Conservation (phyloP, 2,888 invertebrate species). For the Deilephila elpenor region DNA sequence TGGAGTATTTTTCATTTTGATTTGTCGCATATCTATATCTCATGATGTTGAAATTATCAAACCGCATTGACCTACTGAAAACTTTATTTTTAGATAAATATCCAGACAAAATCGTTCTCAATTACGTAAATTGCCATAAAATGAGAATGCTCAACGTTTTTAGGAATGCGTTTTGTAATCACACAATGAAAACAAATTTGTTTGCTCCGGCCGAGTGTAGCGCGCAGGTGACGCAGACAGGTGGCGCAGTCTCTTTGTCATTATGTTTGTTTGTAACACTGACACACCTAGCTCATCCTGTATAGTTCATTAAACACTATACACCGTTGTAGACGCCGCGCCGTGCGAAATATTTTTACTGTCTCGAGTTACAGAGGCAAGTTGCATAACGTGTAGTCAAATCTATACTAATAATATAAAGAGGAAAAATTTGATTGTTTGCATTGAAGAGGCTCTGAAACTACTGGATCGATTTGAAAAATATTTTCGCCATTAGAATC, state of each 20-base stretch:
- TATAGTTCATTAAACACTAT: neutral
- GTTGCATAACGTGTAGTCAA: too few relatives aligned
- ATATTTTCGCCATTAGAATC: too few relatives aligned
- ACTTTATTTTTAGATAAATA: neutral
- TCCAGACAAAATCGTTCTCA: neutral
- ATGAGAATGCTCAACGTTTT: neutral
- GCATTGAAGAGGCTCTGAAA: too few relatives aligned
- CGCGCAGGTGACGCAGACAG: conserved; percentile 31
- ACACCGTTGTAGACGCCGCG: neutral
- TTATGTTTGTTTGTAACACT: conserved; percentile 35
- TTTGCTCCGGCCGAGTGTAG: conserved; percentile 20
- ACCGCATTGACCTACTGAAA: too few relatives aligned
- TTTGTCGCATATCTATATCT: too few relatives aligned
- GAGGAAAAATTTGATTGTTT: too few relatives aligned
- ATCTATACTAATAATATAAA: too few relatives aligned
- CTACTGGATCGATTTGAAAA: too few relatives aligned
- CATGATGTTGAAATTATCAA: too few relatives aligned
- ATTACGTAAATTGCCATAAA: neutral
- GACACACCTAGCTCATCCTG: conserved; percentile 12
- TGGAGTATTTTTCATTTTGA: too few relatives aligned
- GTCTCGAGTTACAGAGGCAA: neutral
- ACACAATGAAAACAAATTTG: conserved; percentile 7
- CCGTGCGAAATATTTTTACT: neutral
- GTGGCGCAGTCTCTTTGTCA: conserved; percentile 36
- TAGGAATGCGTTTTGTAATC: conserved; percentile 12